Evolutionary conservation across 2,113 vertebrate genomes (phyloP).

Genomic region (Dromas ardeola): DNA sequence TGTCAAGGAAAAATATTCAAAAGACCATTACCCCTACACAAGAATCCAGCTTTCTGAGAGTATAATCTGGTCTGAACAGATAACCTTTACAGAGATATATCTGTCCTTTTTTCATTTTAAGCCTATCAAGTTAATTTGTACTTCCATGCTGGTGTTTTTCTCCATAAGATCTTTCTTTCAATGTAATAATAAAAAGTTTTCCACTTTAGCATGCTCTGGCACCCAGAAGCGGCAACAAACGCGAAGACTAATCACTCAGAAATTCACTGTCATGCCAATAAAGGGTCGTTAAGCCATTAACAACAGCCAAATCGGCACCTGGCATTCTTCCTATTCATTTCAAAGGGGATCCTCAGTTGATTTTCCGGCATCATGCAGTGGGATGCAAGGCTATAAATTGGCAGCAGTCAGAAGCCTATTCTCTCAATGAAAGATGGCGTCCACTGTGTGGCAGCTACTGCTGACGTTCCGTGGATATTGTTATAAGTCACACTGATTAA

Average conservation of each 20-base stretch:
- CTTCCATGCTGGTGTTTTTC: neutral
- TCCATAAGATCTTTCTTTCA: neutral
- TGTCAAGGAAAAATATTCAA: neutral
- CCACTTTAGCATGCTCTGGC: neutral
- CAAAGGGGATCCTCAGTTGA: neutral
- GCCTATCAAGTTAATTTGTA: neutral
- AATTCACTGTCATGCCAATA: neutral
- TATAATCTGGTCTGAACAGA: neutral
- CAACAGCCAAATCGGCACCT: neutral
- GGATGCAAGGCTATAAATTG: neutral
- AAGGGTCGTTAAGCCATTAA: neutral
- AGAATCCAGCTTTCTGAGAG: neutral
- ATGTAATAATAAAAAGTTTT: neutral
- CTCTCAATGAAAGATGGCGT: neutral
- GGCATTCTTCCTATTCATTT: slow-evolving; percentile 9
- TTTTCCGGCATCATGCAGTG: neutral
- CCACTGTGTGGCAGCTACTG: neutral
- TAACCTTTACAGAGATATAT: neutral
- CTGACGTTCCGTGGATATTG: neutral
- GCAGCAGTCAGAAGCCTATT: neutral
- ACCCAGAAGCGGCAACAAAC: neutral
- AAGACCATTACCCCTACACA: neutral
- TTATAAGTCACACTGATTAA: neutral
- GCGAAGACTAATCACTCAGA: neutral
- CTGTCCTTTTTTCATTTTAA: neutral